Conservation (phyloP, 2,797 vertebrate genomes). For the Falco rusticolus region DNA sequence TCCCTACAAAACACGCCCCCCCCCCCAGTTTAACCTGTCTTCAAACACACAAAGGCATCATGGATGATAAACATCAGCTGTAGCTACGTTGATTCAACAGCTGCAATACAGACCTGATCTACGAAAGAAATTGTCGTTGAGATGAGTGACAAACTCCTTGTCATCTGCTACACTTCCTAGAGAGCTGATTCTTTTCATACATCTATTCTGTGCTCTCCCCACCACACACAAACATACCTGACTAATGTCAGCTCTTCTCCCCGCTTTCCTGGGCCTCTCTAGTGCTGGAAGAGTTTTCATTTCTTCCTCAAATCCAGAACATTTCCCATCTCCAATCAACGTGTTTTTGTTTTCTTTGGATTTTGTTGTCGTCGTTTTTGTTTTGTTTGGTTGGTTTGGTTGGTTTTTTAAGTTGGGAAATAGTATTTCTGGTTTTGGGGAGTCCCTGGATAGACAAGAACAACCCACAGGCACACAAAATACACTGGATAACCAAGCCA, state of each 20-base stretch:
- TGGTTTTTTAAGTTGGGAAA: neutral
- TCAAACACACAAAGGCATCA: neutral
- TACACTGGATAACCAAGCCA: neutral
- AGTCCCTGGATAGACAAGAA: neutral
- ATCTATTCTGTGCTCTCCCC: neutral
- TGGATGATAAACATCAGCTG: neutral
- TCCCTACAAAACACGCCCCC: accelerated
- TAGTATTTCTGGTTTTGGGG: neutral
- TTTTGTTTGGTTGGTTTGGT: neutral
- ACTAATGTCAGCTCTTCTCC: neutral
- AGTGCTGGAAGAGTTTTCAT: neutral
- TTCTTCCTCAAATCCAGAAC: neutral
- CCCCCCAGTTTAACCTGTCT: neutral
- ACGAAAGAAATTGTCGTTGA: neutral
- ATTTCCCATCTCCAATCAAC: neutral
- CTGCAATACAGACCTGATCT: neutral
- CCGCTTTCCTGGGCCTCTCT: accelerated
- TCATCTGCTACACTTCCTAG: neutral
- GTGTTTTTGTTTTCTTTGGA: neutral
- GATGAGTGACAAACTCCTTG: neutral
- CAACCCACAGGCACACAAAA: neutral
- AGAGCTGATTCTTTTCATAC: neutral
- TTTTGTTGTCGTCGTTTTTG: neutral
- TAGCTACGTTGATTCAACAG: neutral
- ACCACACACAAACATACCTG: neutral